Conservation (phyloP, 2,797 vertebrate species). For the Aldrovandia affinis region DNA sequence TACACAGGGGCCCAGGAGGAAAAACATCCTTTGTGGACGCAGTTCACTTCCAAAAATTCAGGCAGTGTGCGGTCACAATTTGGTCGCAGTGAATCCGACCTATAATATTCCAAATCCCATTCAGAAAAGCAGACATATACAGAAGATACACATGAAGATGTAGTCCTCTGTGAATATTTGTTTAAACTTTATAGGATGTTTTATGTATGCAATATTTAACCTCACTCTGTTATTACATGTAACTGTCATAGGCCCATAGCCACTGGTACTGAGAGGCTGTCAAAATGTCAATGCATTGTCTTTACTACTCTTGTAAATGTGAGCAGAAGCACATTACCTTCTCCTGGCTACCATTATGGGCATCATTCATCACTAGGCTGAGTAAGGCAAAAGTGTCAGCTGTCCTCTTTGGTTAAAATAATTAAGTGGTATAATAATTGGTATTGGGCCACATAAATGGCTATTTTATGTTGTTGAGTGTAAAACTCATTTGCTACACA, state of each 20-base stretch:
- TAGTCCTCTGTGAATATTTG: not conserved
- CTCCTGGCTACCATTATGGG: slow-evolving; percentile 28
- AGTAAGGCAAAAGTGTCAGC: not conserved
- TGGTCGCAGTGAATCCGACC: no score
- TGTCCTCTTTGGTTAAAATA: not conserved
- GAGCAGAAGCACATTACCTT: slow-evolving; percentile 29
- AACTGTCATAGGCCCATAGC: not conserved
- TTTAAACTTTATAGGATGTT: not conserved
- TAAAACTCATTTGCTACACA: not conserved
- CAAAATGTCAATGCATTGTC: slow-evolving; percentile 33
- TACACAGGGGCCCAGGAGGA: not conserved
- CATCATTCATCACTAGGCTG: slow-evolving; percentile 30
- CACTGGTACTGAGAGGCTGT: slow-evolving; percentile 11
- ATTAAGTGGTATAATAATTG: slow-evolving; percentile 3
- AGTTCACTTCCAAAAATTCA: no score
- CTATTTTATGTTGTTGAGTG: not conserved
- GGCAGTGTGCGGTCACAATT: no score
- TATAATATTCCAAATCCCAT: not conserved
- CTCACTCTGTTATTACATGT: not conserved
- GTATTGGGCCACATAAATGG: not conserved
- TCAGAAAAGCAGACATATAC: not conserved
- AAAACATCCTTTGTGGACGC: not conserved
- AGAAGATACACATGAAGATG: not conserved
- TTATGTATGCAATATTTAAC: slow-evolving; percentile 14
- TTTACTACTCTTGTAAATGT: slow-evolving; percentile 7